Conservation (phyloP, 2,888 invertebrate genomes). For the Philaethria dido region DNA sequence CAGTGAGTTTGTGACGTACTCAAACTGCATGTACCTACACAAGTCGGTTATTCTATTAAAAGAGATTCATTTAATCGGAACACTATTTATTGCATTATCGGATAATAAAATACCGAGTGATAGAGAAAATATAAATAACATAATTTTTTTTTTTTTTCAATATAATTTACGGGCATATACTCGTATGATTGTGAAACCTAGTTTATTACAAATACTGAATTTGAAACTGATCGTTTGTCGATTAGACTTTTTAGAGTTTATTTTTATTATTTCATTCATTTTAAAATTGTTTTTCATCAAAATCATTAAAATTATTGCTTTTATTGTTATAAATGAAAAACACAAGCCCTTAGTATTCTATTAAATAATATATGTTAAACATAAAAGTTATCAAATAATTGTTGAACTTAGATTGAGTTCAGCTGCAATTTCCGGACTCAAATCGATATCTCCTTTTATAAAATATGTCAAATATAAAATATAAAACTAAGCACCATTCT, state of each 20-base stretch:
- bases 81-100: not conserved
- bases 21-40: not conserved
- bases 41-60: not conserved
- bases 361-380: not conserved
- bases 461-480: not conserved
- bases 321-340: too few species aligned
- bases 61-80: not conserved
- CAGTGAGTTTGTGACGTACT: constrained; percentile 13
- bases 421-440: constrained; percentile 20
- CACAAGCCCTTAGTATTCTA: not conserved
- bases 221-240: not conserved
- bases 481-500: not conserved
- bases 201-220: not conserved
- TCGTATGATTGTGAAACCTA: not conserved
- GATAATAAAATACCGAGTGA: not conserved
- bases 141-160: not conserved
- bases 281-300: too few species aligned
- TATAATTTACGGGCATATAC: not conserved
- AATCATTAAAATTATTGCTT: too few species aligned
- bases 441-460: constrained; percentile 13
- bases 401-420: constrained; percentile 16
- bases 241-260: not conserved
- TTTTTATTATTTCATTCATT: not conserved
- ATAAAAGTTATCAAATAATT: constrained; percentile 16
- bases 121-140: not conserved